Evolutionary conservation across 2,888 invertebrate species (phyloP).

Genomic region (Erebia ligea): DNA sequence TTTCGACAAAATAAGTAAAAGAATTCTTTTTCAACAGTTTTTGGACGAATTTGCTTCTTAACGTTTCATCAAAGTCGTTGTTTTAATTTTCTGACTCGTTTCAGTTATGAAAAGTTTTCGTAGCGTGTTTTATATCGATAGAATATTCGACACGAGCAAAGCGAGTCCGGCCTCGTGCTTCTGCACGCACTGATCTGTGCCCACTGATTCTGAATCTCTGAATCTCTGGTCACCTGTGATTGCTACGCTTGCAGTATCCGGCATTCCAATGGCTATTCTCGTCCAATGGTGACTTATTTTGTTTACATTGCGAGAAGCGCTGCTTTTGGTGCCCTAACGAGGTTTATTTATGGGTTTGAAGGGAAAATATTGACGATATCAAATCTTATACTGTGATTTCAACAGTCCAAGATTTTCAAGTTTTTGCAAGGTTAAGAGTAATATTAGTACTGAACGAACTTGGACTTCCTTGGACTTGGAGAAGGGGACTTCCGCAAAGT

Average conservation of each 20-base stretch:
- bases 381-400: neutral
- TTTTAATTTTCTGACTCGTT: constrained; percentile 52
- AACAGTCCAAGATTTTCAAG: neutral
- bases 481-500: no score
- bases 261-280: constrained; percentile 78
- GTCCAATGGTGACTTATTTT: constrained; percentile 68
- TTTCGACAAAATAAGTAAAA: neutral
- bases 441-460: no score
- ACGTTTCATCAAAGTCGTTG: constrained; percentile 6
- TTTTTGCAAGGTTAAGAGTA: neutral
- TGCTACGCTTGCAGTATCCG: constrained; percentile 70
- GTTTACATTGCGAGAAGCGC: constrained; percentile 58
- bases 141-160: constrained; percentile 46
- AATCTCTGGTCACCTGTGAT: constrained; percentile 43
- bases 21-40: neutral
- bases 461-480: no score
- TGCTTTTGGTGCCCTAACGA: constrained; percentile 43
- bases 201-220: constrained; percentile 38
- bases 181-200: constrained; percentile 48
- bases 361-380: constrained; percentile 1
- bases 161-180: constrained; percentile 45
- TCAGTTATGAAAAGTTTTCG: constrained; percentile 41
- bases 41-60: neutral
- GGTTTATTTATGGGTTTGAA: constrained; percentile 21
- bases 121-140: constrained; percentile 22